A percentile compares a stretch with the other conserved stretches of the same genome.
These are phyloP conservation scores for Carettochelys insculpta DNA, from an alignment of 2,113 vertebrate species.

Conservation along the genomic window DNA sequence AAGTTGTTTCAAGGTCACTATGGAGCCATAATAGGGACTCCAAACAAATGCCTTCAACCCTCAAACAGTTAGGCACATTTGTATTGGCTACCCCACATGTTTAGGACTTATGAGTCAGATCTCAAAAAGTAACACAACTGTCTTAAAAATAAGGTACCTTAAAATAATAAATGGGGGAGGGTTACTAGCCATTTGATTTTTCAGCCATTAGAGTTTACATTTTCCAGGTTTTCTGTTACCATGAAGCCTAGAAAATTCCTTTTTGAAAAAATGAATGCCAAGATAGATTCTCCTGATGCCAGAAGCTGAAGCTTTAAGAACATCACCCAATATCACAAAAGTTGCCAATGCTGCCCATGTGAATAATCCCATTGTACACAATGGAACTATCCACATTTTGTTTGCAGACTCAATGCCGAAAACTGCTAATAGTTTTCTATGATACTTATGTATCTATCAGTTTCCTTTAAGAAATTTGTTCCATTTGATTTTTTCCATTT, in stretches of 20 bases:
- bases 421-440: neutral
- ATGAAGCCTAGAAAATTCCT: neutral
- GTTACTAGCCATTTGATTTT: neutral
- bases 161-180: neutral
- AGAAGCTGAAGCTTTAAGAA: neutral
- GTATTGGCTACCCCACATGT: neutral
- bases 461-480: neutral
- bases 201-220: neutral
- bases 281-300: neutral
- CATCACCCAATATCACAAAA: neutral
- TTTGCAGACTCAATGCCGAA: neutral
- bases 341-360: neutral
- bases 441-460: neutral
- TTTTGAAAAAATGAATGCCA: neutral
- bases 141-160: neutral
- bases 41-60: neutral
- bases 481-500: neutral
- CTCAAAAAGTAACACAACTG: neutral
- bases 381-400: neutral
- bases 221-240: neutral
- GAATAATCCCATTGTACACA: rapidly evolving
- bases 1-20: neutral
- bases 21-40: neutral
- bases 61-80: neutral
- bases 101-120: neutral